Conservation (phyloP, 2,113 vertebrate genomes). For the Dasypus novemcinctus region DNA sequence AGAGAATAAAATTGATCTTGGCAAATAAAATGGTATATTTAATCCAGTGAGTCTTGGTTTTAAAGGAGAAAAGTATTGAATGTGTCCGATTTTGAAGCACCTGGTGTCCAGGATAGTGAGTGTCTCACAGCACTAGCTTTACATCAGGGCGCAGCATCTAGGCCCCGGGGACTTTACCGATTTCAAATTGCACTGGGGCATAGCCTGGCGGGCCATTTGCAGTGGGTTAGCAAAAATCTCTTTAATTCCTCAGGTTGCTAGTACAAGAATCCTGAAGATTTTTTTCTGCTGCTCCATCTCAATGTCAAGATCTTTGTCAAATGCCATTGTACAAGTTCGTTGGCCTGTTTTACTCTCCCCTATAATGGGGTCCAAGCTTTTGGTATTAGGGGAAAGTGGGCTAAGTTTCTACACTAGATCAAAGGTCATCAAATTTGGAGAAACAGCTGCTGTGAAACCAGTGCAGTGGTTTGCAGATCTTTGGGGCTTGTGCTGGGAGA, state of each 20-base stretch:
- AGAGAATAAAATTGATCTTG: conserved; percentile 52
- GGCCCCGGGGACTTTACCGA: neutral
- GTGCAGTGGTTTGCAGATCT: neutral
- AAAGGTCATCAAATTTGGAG: conserved; percentile 38
- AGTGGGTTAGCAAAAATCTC: neutral
- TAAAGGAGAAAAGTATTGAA: conserved; percentile 20
- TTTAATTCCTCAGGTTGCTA: conserved; percentile 47
- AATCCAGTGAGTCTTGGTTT: conserved; percentile 29
- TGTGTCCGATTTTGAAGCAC: neutral
- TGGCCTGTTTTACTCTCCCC: neutral
- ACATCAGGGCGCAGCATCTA: neutral
- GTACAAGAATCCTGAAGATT: neutral
- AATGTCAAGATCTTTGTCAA: neutral
- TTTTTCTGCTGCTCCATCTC: conserved; percentile 10
- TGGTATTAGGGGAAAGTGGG: neutral
- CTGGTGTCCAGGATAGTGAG: neutral
- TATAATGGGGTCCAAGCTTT: neutral
- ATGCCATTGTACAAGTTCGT: neutral
- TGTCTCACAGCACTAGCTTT: neutral
- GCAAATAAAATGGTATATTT: conserved; percentile 46
- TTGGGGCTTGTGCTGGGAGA: neutral
- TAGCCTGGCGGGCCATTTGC: neutral
- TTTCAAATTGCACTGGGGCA: neutral
- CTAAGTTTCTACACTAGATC: neutral
- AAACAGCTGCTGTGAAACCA: conserved; percentile 24